Conservation (phyloP, 2,888 invertebrate species). For the Exephanes ischioxanthus region DNA sequence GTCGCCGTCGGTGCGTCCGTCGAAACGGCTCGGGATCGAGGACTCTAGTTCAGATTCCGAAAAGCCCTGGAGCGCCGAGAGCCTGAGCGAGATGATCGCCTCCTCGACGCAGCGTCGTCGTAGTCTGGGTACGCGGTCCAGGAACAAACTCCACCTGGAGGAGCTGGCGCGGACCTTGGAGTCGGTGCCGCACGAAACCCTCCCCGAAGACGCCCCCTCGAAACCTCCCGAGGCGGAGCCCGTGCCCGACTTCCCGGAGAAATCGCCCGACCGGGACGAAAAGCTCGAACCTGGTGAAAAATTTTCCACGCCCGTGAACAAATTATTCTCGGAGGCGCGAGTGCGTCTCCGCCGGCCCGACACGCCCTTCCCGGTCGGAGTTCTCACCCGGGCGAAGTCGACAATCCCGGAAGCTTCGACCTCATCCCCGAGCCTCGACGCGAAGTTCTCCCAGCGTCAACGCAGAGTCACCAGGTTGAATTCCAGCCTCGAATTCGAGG, state of each 20-base stretch:
- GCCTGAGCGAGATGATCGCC: slow-evolving; percentile 24
- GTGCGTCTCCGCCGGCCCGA: slow-evolving; percentile 74
- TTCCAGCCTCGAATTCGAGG: background rate
- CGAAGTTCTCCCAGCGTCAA: slow-evolving; percentile 19
- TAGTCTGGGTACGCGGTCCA: slow-evolving; percentile 29
- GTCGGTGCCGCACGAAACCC: background rate
- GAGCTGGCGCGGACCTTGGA: background rate
- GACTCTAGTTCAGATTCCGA: slow-evolving; percentile 25
- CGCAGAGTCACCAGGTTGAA: slow-evolving; percentile 37
- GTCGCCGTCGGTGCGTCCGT: slow-evolving; percentile 27
- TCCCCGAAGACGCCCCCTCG: background rate
- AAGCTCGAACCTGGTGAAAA: background rate
- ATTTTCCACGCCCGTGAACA: background rate
- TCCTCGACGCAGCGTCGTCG: slow-evolving; percentile 6
- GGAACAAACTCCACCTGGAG: slow-evolving; percentile 19
- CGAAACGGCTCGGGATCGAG: slow-evolving; percentile 28
- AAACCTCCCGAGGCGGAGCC: background rate
- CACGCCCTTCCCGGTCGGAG: slow-evolving; percentile 75
- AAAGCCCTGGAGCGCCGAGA: slow-evolving; percentile 30
- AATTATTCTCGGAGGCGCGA: slow-evolving; percentile 44
- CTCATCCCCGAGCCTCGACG: slow-evolving; percentile 24
- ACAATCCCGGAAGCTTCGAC: slow-evolving; percentile 42
- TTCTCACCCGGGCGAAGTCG: slow-evolving; percentile 60
- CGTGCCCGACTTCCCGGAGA: background rate
- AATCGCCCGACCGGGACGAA: background rate